Percentiles rank a stretch among this genome's conserved stretches.
These are phyloP conservation scores for Xylota sylvarum DNA, from an alignment of 2,888 invertebrate genomes.

Conservation along the genomic window DNA sequence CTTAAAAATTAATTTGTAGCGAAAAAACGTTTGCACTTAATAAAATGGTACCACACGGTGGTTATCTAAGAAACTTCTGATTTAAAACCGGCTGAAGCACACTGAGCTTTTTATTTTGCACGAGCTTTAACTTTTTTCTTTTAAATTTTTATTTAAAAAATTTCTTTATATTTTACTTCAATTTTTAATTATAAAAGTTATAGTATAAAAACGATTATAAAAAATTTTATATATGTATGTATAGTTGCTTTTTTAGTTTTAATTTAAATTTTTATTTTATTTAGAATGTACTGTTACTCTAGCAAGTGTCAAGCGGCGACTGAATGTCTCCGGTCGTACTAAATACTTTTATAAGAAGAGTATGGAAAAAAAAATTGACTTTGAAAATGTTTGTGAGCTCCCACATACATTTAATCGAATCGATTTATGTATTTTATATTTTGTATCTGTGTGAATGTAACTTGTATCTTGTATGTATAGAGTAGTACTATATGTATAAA, in stretches of 20 bases:
- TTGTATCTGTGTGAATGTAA: conserved; percentile 33
- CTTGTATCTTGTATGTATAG: neutral
- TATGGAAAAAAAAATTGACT: conserved; percentile 29
- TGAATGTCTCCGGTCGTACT: conserved; percentile 87
- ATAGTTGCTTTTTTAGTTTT: neutral
- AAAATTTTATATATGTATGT: conserved; percentile 10
- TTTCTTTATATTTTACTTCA: neutral
- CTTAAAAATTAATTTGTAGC: conserved; percentile 35
- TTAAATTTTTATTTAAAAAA: neutral
- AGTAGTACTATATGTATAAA: neutral
- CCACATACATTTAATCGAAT: conserved; percentile 29
- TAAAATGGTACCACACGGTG: conserved; percentile 61
- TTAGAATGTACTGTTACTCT: conserved; percentile 61
- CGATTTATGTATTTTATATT: conserved; percentile 56
- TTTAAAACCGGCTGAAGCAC: conserved; percentile 55
- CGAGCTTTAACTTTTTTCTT: conserved; percentile 29
- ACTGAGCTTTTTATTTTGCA: conserved; percentile 31
- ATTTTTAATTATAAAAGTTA: neutral
- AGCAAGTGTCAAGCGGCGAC: conserved; percentile 85
- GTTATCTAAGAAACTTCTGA: conserved; percentile 63
- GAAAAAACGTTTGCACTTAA: conserved; percentile 19
- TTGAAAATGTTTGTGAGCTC: conserved; percentile 16
- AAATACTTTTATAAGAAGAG: conserved; percentile 82
- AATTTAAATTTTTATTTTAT: conserved; percentile 30
- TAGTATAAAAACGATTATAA: conserved; percentile 20